A percentile compares a stretch with the other conserved stretches of the same genome.
Evolutionary conservation across 2,888 invertebrate species (phyloP).

Genomic region (Esperia sulphurella): DNA sequence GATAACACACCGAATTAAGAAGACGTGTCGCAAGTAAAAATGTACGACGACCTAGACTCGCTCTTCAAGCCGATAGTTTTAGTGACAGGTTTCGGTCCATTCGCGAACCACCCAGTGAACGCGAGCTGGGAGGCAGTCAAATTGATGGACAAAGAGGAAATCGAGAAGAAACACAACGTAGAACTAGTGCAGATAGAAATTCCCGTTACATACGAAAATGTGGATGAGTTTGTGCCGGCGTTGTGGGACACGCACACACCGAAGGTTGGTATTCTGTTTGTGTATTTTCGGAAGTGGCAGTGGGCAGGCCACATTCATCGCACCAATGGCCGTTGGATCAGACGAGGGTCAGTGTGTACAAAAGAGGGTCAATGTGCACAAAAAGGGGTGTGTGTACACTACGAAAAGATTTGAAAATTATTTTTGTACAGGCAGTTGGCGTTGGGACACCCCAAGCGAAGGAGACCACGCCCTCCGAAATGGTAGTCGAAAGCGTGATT

Average conservation of each 20-base stretch:
- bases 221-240: slow-evolving; percentile 77
- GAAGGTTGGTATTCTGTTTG: slow-evolving; percentile 53
- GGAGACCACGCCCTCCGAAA: too few species aligned
- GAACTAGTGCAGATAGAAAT: slow-evolving; percentile 78
- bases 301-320: too few species aligned
- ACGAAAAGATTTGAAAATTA: too few species aligned
- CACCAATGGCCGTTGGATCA: too few species aligned
- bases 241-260: slow-evolving; percentile 84
- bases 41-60: slow-evolving; percentile 32
- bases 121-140: slow-evolving; percentile 92
- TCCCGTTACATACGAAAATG: slow-evolving; percentile 83
- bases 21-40: slow-evolving; percentile 4
- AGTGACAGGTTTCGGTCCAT: slow-evolving; percentile 91
- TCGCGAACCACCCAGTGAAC: slow-evolving; percentile 83
- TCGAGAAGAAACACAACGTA: slow-evolving; percentile 67
- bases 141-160: slow-evolving; percentile 73
- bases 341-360: too few species aligned
- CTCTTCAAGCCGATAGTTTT: slow-evolving; percentile 64
- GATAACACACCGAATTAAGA: not conserved
- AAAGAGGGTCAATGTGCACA: too few species aligned
- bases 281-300: too few species aligned
- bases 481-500: too few species aligned
- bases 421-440: too few species aligned
- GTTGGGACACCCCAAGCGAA: too few species aligned
- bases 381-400: too few species aligned